Evolutionary conservation across 1,140 invertebrate species (phyloP).

Genomic region (Pteromalus puparum): DNA sequence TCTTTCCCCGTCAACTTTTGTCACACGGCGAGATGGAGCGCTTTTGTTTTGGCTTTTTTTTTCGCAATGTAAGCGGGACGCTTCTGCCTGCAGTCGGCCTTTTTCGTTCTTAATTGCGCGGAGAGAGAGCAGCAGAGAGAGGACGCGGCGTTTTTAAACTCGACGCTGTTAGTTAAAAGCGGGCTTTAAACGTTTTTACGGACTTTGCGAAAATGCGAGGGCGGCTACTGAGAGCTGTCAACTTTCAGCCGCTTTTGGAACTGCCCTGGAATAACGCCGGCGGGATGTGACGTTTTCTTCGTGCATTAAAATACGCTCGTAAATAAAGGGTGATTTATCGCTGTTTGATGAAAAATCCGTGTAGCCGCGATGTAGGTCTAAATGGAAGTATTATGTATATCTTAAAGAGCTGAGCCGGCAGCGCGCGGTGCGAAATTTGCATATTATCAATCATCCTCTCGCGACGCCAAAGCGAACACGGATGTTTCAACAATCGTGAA

Average conservation of each 20-base stretch:
- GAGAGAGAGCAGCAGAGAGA: not conserved
- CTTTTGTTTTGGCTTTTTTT: slow-evolving; percentile 7
- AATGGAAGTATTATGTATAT: slow-evolving; percentile 41
- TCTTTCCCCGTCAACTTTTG: slow-evolving; percentile 17
- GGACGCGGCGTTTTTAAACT: not conserved
- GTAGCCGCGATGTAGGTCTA: not conserved
- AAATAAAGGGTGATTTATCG: not conserved
- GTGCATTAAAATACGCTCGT: too few species aligned
- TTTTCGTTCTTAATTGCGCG: slow-evolving; percentile 15
- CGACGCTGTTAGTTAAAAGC: not conserved
- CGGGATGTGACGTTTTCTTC: too few species aligned
- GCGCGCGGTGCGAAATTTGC: not conserved
- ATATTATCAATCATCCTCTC: slow-evolving; percentile 37
- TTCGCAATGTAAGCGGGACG: not conserved
- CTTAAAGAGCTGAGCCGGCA: slow-evolving; percentile 36
- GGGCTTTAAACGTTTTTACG: not conserved
- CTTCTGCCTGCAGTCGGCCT: not conserved
- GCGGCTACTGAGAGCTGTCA: too few species aligned
- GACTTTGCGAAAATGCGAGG: not conserved
- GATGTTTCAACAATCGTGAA: too few species aligned
- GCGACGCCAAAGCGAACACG: not conserved
- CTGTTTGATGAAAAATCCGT: not conserved
- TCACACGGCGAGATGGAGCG: not conserved
- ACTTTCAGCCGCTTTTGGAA: too few species aligned
- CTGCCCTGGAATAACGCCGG: too few species aligned